These are phyloP conservation scores for Tanytarsus gracilentus DNA, from an alignment of 2,888 invertebrate species.

Conservation along the genomic window DNA sequence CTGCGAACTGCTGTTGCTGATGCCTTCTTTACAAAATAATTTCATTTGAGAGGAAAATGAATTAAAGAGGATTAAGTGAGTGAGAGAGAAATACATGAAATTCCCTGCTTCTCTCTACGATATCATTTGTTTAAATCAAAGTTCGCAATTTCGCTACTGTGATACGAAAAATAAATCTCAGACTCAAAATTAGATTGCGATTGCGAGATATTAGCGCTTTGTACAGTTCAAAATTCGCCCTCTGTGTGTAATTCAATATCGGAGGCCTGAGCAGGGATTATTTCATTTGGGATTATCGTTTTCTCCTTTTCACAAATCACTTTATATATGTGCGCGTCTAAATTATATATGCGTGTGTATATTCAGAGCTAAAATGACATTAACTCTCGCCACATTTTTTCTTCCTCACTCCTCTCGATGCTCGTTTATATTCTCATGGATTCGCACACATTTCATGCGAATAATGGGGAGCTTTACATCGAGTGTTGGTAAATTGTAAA, in stretches of 20 bases:
- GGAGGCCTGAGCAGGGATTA: conserved; percentile 19
- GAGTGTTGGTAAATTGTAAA: too few species aligned
- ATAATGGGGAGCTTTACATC: too few species aligned
- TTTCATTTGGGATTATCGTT: conserved; percentile 27
- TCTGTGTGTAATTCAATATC: conserved; percentile 13
- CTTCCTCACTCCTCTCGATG: neutral
- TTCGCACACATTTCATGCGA: too few species aligned
- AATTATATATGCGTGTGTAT: conserved; percentile 11
- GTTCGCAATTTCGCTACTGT: conserved; percentile 21
- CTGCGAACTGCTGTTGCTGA: too few species aligned
- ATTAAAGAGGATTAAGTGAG: conserved; percentile 20
- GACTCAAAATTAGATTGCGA: too few species aligned
- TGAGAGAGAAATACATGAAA: neutral
- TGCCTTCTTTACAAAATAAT: conserved; percentile 10
- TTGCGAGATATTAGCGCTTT: too few species aligned
- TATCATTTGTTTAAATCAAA: conserved; percentile 11
- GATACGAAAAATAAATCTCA: too few species aligned
- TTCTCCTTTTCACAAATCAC: neutral
- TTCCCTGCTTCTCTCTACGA: neutral
- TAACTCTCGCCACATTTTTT: neutral
- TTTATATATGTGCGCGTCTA: conserved; percentile 1
- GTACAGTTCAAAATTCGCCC: neutral
- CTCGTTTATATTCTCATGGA: too few species aligned
- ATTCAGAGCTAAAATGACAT: neutral
- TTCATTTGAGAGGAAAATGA: conserved; percentile 28